Evolutionary conservation across 2,797 vertebrate species (phyloP).

Genomic region (Phataginus tricuspis): DNA sequence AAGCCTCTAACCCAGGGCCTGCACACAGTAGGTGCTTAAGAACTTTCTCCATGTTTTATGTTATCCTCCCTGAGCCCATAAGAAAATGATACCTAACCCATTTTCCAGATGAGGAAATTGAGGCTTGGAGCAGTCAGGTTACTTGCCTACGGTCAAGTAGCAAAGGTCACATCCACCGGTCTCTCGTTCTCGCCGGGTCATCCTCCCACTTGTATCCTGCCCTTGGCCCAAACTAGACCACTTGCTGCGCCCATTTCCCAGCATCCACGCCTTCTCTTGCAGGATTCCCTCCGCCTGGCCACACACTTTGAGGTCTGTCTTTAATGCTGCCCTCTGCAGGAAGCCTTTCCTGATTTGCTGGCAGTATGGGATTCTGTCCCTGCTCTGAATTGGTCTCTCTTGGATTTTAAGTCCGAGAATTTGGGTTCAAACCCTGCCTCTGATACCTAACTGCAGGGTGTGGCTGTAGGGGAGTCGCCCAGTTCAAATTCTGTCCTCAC

Average conservation of each 20-base stretch:
- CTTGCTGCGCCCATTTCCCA: background rate
- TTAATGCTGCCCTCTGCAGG: background rate
- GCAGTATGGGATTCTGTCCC: background rate
- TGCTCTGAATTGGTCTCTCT: background rate
- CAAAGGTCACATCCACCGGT: accelerated
- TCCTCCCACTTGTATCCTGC: accelerated
- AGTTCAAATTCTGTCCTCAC: background rate
- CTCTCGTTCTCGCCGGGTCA: accelerated
- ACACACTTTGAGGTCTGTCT: too few relatives aligned
- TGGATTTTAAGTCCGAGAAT: background rate
- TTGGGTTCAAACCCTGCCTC: background rate
- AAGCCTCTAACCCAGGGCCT: background rate
- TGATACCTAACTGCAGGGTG: background rate
- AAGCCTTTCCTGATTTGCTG: background rate
- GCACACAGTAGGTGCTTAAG: background rate
- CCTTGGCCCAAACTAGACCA: accelerated
- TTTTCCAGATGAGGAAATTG: background rate
- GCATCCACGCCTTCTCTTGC: background rate
- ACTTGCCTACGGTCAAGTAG: background rate
- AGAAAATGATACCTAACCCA: background rate
- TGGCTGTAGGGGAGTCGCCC: background rate
- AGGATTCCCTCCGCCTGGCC: accelerated
- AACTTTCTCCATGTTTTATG: background rate
- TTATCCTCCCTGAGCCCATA: background rate
- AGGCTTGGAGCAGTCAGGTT: background rate